A percentile compares a stretch with the other conserved stretches of the same genome.
These are phyloP conservation scores for Mormyrops boulengeri DNA, from an alignment of 2,797 vertebrate species.

Conservation along the genomic window DNA sequence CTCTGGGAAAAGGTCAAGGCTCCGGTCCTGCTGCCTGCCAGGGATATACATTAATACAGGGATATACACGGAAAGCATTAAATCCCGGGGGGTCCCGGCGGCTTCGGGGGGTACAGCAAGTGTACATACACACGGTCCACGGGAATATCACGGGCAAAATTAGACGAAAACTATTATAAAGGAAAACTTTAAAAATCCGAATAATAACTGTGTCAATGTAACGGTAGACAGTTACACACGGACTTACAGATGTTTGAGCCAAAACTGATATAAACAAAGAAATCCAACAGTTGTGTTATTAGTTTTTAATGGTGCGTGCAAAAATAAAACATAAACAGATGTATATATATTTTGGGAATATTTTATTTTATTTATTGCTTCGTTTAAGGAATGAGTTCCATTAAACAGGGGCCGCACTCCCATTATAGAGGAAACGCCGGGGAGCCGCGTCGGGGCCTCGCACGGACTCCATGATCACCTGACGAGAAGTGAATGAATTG, in stretches of 20 bases:
- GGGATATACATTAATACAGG: background rate
- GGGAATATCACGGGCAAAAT: background rate
- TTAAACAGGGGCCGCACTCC: background rate
- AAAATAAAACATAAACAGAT: background rate
- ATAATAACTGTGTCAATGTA: background rate
- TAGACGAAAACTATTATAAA: background rate
- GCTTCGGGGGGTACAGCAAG: background rate
- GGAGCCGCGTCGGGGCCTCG: conserved; percentile 16
- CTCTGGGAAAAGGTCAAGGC: background rate
- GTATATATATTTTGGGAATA: background rate
- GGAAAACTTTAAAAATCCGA: background rate
- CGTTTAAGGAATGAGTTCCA: background rate
- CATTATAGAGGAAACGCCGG: conserved; percentile 15
- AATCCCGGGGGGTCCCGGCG: background rate
- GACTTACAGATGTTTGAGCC: background rate
- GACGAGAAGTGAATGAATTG: conserved; percentile 43
- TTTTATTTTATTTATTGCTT: background rate
- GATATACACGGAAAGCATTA: background rate
- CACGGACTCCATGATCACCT: conserved; percentile 44
- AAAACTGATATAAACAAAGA: background rate
- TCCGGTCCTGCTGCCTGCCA: background rate
- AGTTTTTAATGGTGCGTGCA: background rate
- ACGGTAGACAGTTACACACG: background rate
- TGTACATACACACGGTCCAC: background rate
- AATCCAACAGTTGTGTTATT: background rate